A percentile compares a stretch with the other conserved stretches of the same genome.
Evolutionary conservation across 1,140 invertebrate genomes (phyloP).

Genomic region (Stegodyphus mimosarum): DNA sequence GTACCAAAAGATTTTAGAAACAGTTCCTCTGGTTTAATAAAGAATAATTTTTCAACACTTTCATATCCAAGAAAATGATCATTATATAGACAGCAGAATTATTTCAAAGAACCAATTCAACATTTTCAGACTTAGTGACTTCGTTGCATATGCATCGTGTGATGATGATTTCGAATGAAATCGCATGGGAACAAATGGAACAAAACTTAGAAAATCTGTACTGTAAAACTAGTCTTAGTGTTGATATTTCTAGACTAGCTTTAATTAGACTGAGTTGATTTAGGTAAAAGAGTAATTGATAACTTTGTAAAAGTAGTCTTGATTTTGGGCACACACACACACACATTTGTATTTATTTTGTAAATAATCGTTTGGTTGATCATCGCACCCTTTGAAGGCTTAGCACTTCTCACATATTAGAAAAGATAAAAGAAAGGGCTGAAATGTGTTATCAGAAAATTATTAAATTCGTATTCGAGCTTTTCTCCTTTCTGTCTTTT

Average conservation of each 20-base stretch:
- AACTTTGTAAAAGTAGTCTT: not conserved
- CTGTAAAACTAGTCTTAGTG: not conserved
- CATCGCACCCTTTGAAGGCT: not conserved
- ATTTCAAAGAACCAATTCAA: too few species aligned
- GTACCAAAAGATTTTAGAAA: too few species aligned
- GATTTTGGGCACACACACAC: not conserved
- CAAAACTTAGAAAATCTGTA: constrained; percentile 31
- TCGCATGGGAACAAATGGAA: constrained; percentile 50
- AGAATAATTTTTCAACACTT: too few species aligned
- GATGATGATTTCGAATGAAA: constrained; percentile 35
- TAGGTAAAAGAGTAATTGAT: not conserved
- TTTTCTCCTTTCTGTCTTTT: too few species aligned
- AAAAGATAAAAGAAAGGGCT: too few species aligned
- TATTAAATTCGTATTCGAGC: too few species aligned
- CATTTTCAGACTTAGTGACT: constrained; percentile 8
- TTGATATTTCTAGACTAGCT: constrained; percentile 1
- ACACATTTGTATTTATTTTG: not conserved
- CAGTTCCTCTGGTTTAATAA: too few species aligned
- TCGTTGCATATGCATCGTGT: constrained; percentile 45
- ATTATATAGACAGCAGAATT: too few species aligned
- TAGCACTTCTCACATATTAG: not conserved
- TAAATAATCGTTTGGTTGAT: constrained; percentile 6
- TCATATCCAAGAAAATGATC: too few species aligned
- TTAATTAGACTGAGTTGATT: constrained; percentile 1
- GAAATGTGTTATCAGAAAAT: too few species aligned